Evolutionary conservation across 2,797 vertebrate species (phyloP).

Genomic region (Euphonia xanthogaster): DNA sequence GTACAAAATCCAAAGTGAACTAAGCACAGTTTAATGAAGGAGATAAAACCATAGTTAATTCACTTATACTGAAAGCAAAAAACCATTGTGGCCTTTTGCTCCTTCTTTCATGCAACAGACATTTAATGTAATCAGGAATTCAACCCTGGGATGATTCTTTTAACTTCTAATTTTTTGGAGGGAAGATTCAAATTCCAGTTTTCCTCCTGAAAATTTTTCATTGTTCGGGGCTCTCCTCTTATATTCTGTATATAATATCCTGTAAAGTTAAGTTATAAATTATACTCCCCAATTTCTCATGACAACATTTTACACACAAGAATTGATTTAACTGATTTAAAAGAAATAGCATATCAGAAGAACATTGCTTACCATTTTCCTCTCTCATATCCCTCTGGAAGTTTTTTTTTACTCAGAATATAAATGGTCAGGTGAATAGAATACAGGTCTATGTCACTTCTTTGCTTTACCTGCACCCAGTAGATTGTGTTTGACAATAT

Average conservation of each 20-base stretch:
- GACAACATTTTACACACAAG: background rate
- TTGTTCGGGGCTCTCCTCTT: background rate
- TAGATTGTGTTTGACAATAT: background rate
- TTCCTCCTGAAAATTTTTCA: background rate
- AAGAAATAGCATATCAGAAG: background rate
- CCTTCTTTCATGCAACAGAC: background rate
- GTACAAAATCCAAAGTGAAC: background rate
- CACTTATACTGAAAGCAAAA: background rate
- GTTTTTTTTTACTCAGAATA: background rate
- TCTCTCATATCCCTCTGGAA: accelerated
- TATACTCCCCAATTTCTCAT: background rate
- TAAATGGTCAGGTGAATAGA: background rate
- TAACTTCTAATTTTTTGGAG: background rate
- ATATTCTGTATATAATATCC: background rate
- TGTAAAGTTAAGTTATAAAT: background rate
- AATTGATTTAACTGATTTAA: background rate
- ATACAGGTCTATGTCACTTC: background rate
- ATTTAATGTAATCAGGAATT: background rate
- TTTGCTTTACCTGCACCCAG: background rate
- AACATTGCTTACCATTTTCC: background rate
- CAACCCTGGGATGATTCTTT: background rate
- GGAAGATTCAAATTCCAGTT: background rate
- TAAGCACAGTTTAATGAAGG: background rate
- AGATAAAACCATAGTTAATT: background rate
- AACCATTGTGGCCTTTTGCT: background rate